Conservation (phyloP, 2,113 vertebrate genomes). For the Saccopteryx bilineata region DNA sequence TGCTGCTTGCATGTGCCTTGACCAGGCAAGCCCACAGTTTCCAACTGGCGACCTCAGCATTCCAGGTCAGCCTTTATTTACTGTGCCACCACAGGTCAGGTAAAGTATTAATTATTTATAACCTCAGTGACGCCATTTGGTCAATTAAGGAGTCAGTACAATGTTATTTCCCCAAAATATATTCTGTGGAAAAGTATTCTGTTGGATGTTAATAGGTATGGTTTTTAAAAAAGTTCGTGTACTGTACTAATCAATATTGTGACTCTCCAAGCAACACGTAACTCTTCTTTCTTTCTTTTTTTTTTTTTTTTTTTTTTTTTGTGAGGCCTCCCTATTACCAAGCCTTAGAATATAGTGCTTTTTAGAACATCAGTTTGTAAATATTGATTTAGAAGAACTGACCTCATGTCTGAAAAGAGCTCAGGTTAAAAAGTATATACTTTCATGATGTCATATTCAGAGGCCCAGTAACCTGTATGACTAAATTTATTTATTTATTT, state of each 20-base stretch:
- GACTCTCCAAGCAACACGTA: not conserved
- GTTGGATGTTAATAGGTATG: not conserved
- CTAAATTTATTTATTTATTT: too few species aligned
- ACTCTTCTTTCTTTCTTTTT: not conserved
- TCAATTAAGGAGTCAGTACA: not conserved
- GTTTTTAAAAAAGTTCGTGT: not conserved
- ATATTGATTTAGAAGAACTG: not conserved
- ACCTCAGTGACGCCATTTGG: not conserved
- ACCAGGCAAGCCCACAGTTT: too few species aligned
- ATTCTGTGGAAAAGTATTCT: not conserved
- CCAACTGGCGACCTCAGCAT: too few species aligned
- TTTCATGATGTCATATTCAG: not conserved
- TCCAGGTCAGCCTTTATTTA: too few species aligned
- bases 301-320: not conserved
- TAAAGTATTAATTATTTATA: not conserved
- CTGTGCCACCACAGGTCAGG: too few species aligned
- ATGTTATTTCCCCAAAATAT: not conserved
- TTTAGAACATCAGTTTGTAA: not conserved
- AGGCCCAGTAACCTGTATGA: not conserved
- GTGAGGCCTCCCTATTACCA: not conserved
- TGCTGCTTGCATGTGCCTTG: too few species aligned
- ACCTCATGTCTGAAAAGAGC: not conserved
- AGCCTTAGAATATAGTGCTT: not conserved
- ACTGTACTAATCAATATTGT: not conserved
- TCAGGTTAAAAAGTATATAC: not conserved